Conservation (phyloP, 2,888 invertebrate species). For the Microplitis manilae region DNA sequence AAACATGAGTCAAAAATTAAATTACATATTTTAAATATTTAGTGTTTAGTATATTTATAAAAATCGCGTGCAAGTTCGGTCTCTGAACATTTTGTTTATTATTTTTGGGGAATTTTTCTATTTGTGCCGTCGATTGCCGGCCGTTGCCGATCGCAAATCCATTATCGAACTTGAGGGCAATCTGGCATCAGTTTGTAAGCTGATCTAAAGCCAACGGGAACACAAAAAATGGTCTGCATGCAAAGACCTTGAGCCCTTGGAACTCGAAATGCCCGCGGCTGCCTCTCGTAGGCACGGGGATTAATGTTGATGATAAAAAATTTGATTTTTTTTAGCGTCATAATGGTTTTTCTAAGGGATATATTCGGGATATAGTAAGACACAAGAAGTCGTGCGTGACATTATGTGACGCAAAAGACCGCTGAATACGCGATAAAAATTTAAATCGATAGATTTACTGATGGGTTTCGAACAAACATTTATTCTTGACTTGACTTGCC, state of each 20-base stretch:
- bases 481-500: conserved; percentile 17
- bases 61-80: neutral
- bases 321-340: conserved; percentile 1
- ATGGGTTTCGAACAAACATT: conserved; percentile 45
- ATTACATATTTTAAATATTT: neutral
- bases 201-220: conserved; percentile 18
- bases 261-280: conserved; percentile 13
- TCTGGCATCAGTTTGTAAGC: conserved; percentile 19
- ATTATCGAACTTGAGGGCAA: conserved; percentile 52
- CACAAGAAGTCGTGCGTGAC: conserved; percentile 56
- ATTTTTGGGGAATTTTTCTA: neutral
- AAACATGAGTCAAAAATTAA: neutral
- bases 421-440: conserved; percentile 47
- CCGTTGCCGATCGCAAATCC: conserved; percentile 53
- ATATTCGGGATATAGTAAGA: neutral
- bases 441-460: conserved; percentile 47
- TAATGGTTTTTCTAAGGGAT: conserved; percentile 16
- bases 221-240: conserved; percentile 63
- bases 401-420: conserved; percentile 53
- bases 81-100: no score
- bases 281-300: conserved; percentile 44
- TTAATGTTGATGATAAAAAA: conserved; percentile 36
- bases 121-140: conserved; percentile 19
- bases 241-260: conserved; percentile 46
- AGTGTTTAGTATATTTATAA: neutral